Percentiles rank a stretch among this genome's conserved stretches.
Conservation (phyloP, 1,140 invertebrate species). For the Tetramorium simillimum region DNA sequence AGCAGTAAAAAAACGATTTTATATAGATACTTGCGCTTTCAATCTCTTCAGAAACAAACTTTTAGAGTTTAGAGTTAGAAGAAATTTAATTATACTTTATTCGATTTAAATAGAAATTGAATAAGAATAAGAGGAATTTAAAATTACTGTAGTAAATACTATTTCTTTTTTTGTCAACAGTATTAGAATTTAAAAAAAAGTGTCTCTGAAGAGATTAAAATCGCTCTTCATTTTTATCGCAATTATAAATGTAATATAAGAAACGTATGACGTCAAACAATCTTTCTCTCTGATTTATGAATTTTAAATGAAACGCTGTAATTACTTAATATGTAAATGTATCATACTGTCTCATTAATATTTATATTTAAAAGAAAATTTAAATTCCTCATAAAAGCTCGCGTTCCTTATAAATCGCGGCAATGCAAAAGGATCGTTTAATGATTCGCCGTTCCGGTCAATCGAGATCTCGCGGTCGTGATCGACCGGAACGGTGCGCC, state of each 20-base stretch:
- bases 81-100: neutral
- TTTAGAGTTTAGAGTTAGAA: neutral
- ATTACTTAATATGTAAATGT: neutral
- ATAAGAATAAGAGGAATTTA: neutral
- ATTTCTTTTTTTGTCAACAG: neutral
- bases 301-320: neutral
- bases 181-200: neutral
- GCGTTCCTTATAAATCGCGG: neutral
- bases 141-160: neutral
- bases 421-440: neutral
- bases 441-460: slow-evolving; percentile 12
- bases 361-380: neutral
- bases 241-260: neutral
- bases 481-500: slow-evolving; percentile 35
- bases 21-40: neutral
- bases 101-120: neutral
- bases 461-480: slow-evolving; percentile 24
- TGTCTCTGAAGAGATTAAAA: neutral
- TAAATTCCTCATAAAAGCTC: neutral
- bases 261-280: neutral
- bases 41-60: neutral
- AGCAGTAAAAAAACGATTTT: neutral
- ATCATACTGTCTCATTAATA: neutral
- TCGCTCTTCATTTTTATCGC: neutral
- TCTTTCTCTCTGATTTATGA: neutral